Conservation (phyloP, 2,113 vertebrate species). For the Ammodramus savannarum region DNA sequence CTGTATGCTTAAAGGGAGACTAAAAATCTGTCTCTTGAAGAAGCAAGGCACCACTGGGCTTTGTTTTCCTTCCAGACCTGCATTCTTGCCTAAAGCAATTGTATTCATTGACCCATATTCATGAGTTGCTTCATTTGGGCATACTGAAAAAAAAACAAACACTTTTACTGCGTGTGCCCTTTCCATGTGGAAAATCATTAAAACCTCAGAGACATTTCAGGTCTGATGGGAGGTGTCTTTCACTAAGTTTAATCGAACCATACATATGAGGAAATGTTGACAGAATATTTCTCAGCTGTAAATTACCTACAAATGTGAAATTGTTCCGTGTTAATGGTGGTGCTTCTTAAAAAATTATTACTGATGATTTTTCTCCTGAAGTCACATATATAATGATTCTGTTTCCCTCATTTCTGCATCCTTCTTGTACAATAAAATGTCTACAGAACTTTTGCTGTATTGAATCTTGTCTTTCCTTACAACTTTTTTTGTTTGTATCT, state of each 20-base stretch:
- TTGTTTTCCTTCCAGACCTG: not conserved
- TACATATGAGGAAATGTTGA: constrained; percentile 12
- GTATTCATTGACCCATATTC: not conserved
- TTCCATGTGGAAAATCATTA: constrained; percentile 14
- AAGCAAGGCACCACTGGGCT: not conserved
- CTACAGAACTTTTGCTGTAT: not conserved
- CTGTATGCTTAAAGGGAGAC: not conserved
- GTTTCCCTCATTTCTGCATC: not conserved
- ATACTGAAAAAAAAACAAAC: not conserved
- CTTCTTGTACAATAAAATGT: not conserved
- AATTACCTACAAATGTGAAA: constrained; percentile 35
- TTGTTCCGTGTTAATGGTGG: not conserved
- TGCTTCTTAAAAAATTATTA: constrained; percentile 23
- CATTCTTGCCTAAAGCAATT: not conserved
- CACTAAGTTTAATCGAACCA: constrained; percentile 28
- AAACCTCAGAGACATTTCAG: constrained; percentile 10
- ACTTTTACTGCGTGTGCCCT: not conserved
- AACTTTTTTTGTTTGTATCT: not conserved
- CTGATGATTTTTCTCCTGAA: constrained; percentile 5
- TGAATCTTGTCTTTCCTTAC: not conserved
- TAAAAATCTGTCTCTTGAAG: not conserved
- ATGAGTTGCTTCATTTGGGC: not conserved
- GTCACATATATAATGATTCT: not conserved
- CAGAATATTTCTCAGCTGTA: constrained; percentile 15
- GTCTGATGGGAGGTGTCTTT: constrained; percentile 37